These are phyloP conservation scores for Cladopsammia gracilis DNA, from an alignment of 64 coral and sea anemone genomes.

Conservation along the genomic window DNA sequence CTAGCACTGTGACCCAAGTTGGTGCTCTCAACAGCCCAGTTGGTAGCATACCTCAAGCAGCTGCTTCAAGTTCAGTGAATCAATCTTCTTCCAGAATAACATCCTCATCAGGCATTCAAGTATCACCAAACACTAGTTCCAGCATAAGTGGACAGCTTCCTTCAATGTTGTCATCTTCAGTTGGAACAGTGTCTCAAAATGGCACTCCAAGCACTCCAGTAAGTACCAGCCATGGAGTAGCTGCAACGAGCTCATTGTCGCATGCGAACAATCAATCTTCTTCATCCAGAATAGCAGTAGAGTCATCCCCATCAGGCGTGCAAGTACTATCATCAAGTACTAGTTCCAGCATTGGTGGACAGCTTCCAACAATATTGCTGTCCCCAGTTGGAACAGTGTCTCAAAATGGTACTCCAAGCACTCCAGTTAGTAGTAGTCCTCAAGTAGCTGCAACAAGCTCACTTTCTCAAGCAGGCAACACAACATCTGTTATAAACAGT, in stretches of 20 bases:
- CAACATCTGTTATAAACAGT: background rate
- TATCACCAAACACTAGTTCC: background rate
- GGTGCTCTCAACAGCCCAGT: too few relatives aligned
- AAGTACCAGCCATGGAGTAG: background rate
- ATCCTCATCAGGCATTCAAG: background rate
- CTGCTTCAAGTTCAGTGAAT: too few relatives aligned
- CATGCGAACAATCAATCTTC: background rate
- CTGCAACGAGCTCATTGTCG: background rate
- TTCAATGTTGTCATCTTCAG: background rate
- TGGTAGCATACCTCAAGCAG: too few relatives aligned
- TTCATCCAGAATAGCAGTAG: background rate
- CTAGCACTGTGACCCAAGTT: too few relatives aligned
- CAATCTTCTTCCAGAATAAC: background rate
- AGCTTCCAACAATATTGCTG: background rate
- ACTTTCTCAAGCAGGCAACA: background rate
- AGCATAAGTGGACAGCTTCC: background rate
- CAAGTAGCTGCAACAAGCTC: background rate
- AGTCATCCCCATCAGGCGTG: background rate
- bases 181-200: background rate
- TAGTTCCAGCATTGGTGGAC: background rate
- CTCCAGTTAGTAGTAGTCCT: background rate
- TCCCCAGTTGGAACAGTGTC: background rate
- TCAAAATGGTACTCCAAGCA: background rate
- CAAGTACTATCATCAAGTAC: background rate
- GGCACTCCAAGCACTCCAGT: background rate